phyloP scores from a whole-genome alignment of 1,140 invertebrate genomes.

The Homarus americanus region DNA sequence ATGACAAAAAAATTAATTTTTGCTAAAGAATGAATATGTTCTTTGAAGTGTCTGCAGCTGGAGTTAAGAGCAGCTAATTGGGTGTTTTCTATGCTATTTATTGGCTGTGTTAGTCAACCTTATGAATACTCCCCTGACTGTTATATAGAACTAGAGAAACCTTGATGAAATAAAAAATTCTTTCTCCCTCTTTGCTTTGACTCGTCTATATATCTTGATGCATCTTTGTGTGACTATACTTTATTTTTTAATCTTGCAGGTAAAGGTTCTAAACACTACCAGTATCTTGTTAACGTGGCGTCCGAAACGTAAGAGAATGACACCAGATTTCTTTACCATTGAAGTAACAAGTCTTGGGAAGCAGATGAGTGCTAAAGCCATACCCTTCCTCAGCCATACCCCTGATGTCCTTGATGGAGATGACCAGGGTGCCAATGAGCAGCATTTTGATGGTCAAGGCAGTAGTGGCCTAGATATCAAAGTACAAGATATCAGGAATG shows the following conservation, averaged over 20 bases:
- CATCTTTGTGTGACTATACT: not conserved
- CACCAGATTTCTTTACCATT: slow-evolving; percentile 46
- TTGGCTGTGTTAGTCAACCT: no score
- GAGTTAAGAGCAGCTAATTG: no score
- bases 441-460: not conserved
- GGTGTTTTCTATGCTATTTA: no score
- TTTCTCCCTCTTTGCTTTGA: no score
- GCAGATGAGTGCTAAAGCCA: not conserved
- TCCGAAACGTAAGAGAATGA: not conserved
- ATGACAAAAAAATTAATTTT: no score
- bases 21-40: no score
- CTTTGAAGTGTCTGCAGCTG: no score
- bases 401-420: not conserved
- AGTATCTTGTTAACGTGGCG: slow-evolving; percentile 49
- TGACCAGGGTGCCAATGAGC: not conserved
- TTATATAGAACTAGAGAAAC: no score
- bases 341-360: slow-evolving; percentile 11
- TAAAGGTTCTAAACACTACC: slow-evolving; percentile 41
- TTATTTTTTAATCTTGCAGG: slow-evolving; percentile 1
- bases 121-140: no score
- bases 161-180: no score
- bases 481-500: not conserved
- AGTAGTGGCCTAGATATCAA: not conserved
- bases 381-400: no score
- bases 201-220: no score